Percentiles rank a stretch among this genome's conserved stretches.
phyloP scores from a whole-genome alignment of 1,140 invertebrate genomes.

The Neotoxoptera formosana region DNA sequence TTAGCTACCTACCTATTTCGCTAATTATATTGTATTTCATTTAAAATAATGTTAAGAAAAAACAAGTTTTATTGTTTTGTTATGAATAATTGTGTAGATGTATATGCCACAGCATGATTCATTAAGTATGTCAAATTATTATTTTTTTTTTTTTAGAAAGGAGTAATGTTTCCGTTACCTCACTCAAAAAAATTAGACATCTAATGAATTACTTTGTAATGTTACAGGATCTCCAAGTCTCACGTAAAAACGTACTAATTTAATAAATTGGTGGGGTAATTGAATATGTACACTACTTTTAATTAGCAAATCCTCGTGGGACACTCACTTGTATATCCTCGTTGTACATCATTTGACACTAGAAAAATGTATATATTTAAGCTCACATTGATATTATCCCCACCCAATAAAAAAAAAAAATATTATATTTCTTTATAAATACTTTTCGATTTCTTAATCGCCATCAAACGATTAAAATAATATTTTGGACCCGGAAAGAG shows the following conservation, averaged over 20 bases:
- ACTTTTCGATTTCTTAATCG: too few species aligned
- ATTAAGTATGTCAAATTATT: constrained; percentile 11
- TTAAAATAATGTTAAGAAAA: not conserved
- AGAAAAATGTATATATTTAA: not conserved
- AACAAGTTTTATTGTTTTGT: not conserved
- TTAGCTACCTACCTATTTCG: not conserved
- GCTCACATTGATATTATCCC: not conserved
- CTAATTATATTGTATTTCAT: not conserved
- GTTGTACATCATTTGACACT: not conserved
- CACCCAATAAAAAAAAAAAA: too few species aligned
- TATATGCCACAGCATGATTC: not conserved
- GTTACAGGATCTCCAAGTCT: not conserved
- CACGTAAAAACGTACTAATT: not conserved
- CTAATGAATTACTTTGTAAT: constrained; percentile 18
- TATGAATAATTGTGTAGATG: not conserved
- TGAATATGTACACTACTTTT: not conserved
- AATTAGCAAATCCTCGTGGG: not conserved
- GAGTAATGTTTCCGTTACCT: not conserved
- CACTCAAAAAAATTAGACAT: not conserved
- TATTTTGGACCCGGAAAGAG: too few species aligned
- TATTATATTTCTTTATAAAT: not conserved
- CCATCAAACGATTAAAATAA: too few species aligned
- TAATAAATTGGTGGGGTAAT: not conserved
- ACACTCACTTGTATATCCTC: not conserved
- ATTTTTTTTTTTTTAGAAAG: not conserved